Base-by-base conservation (phyloP, 2,888 invertebrate species). In the Andrena haemorrhoa region DNA sequence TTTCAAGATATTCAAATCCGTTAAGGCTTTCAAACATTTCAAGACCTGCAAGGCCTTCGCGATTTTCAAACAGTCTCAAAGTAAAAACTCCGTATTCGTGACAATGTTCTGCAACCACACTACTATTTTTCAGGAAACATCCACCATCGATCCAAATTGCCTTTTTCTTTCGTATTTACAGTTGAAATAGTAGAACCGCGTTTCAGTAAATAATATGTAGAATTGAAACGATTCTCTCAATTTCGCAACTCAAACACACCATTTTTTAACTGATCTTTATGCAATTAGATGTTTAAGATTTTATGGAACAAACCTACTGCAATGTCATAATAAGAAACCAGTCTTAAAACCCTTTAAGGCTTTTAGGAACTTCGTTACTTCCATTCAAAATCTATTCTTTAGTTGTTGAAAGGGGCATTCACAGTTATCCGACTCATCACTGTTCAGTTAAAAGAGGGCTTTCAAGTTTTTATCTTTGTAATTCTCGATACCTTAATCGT, bases 221-320 rank as follows among this genome's bases (percentile, higher is more conserved):
- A 60, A 31, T n/a, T 31, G n/a, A 60, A 61, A 16, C 26, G 8
- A 33, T 61, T 16, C 60, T 56, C 26, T 56, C 60, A 60, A 58
- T 51, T 51, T 23, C 23, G 10, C n/a, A 53, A 53, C 10, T 53
- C 3, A 51, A 51, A 51, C 7, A 53, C 20, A 23, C 10, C 23
- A 23, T 53, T 23, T 53, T 6, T 12, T 7, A 20, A 26, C 29
- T 16, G 16, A 58, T 29, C 16, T 60, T 29, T n/a, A 60, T 31
- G 8, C n/a, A 20, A 33, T 2, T 26, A 64, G 12, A 26, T 64
- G 12, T 65, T n/a, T 5, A 31, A 10, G 0, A 49, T 49, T 65
- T 49, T 29, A 29, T 53, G 8, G 10, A 10, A 35, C 10, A 35
- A 35, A 35, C 33, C 33, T 33, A 33, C 35, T 35, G 10, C 35